Conservation (phyloP, 2,888 invertebrate genomes). For the Leptinotarsa haldemani region DNA sequence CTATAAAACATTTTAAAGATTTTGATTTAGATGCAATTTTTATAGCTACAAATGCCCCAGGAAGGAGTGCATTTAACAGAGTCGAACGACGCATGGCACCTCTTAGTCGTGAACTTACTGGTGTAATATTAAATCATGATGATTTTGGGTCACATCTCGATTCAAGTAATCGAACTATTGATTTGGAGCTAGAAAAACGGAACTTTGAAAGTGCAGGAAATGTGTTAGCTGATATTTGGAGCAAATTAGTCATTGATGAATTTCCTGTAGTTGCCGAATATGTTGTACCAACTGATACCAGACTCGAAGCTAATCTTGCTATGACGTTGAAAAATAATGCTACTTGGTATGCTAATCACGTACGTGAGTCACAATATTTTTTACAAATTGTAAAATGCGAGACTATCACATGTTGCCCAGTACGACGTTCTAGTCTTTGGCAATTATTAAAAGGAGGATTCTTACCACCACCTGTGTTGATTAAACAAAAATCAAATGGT, state of each 20-base stretch:
- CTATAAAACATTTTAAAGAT: slow-evolving; percentile 16
- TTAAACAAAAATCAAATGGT: not conserved
- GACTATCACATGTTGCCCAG: not conserved
- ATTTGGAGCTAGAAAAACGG: slow-evolving; percentile 17
- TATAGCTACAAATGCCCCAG: not conserved
- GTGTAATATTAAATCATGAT: slow-evolving; percentile 53
- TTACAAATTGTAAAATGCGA: slow-evolving; percentile 34
- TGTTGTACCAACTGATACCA: not conserved
- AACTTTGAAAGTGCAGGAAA: slow-evolving; percentile 22
- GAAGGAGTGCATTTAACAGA: slow-evolving; percentile 12
- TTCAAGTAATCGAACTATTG: slow-evolving; percentile 47
- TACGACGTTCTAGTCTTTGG: not conserved
- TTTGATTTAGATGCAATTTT: slow-evolving; percentile 15
- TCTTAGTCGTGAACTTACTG: slow-evolving; percentile 47
- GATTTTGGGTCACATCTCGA: slow-evolving; percentile 55
- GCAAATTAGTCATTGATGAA: slow-evolving; percentile 1
- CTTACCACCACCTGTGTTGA: not conserved
- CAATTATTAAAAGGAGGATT: not conserved
- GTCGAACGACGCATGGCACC: slow-evolving; percentile 23
- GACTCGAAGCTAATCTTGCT: not conserved
- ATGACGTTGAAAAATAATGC: not conserved
- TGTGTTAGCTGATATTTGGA: slow-evolving; percentile 15
- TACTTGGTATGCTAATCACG: slow-evolving; percentile 24
- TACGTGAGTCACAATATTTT: slow-evolving; percentile 26
- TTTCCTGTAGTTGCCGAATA: slow-evolving; percentile 20